These are phyloP conservation scores for Colistium nudipinnis DNA, from an alignment of 2,113 vertebrate species.

Conservation along the genomic window DNA sequence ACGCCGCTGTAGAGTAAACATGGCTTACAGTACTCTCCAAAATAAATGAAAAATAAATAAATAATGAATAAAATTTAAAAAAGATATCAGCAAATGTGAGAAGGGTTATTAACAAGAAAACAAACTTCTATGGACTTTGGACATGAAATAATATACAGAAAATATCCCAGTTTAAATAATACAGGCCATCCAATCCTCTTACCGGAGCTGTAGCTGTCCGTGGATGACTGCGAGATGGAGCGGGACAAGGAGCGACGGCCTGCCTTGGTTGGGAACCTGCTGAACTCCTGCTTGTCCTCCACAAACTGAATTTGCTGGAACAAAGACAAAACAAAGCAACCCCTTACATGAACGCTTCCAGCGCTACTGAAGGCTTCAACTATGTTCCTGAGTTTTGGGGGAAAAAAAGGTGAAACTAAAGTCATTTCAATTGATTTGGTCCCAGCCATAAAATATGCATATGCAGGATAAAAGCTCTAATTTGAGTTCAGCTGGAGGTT, in stretches of 20 bases:
- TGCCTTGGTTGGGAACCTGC: conserved; percentile 91
- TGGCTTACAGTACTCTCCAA: neutral
- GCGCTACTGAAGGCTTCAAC: neutral
- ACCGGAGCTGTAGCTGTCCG: conserved; percentile 97
- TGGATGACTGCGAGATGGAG: conserved; percentile 96
- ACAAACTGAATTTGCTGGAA: conserved; percentile 93
- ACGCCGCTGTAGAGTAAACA: conserved; percentile 82
- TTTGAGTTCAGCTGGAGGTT: neutral
- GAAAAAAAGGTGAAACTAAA: neutral
- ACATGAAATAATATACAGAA: neutral
- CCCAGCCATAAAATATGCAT: neutral
- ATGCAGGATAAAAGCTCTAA: neutral
- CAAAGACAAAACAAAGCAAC: neutral
- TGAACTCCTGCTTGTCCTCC: conserved; percentile 97
- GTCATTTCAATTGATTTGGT: neutral
- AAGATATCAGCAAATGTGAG: too few species aligned
- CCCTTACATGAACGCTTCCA: neutral
- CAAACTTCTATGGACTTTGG: too few species aligned
- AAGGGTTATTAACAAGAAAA: too few species aligned
- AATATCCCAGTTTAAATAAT: too few species aligned
- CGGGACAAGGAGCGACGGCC: conserved; percentile 94
- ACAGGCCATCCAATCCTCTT: too few species aligned
- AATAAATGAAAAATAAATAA: neutral
- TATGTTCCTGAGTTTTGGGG: neutral
- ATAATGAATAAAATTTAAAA: neutral